phyloP scores from a whole-genome alignment of 2,797 vertebrate species.

The Austrolebias charrua region DNA sequence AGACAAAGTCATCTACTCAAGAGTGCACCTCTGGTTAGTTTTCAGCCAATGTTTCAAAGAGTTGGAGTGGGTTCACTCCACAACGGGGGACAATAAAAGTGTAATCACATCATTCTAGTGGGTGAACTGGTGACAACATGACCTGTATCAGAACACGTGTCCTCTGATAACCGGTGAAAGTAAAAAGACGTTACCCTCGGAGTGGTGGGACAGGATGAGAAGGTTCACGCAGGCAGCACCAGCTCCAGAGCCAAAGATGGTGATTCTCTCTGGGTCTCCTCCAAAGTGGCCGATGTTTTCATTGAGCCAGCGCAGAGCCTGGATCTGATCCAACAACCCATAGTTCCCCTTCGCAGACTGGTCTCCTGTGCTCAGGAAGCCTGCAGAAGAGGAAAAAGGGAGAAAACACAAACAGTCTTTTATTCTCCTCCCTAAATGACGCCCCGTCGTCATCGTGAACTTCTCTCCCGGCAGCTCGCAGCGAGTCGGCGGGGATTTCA shows the following conservation, averaged over 20 bases:
- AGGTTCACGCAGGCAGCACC: conserved; percentile 98
- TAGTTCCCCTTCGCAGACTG: conserved; percentile 98
- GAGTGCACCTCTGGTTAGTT: too few species aligned
- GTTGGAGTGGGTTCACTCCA: too few species aligned
- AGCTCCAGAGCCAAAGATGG: conserved; percentile 98
- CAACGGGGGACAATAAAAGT: too few species aligned
- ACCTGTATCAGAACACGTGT: conserved; percentile 11
- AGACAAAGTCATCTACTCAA: too few species aligned
- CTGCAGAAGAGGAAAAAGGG: conserved; percentile 71
- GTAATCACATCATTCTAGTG: too few species aligned
- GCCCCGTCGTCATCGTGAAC: conserved; percentile 52
- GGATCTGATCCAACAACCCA: conserved; percentile 97
- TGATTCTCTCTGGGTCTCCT: conserved; percentile 96
- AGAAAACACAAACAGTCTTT: not conserved
- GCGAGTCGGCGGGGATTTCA: conserved; percentile 55
- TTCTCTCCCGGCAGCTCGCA: conserved; percentile 44
- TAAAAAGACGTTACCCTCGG: conserved; percentile 86
- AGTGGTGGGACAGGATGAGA: conserved; percentile 99
- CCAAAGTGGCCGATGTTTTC: conserved; percentile 98
- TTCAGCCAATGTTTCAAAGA: too few species aligned
- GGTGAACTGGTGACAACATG: not conserved
- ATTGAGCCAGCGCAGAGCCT: conserved; percentile 97
- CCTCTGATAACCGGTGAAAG: conserved; percentile 24
- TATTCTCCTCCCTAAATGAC: not conserved
- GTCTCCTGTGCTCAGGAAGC: conserved; percentile 96